These are phyloP conservation scores for Beaufortia kweichowensis DNA, from an alignment of 2,113 vertebrate genomes.

Conservation along the genomic window DNA sequence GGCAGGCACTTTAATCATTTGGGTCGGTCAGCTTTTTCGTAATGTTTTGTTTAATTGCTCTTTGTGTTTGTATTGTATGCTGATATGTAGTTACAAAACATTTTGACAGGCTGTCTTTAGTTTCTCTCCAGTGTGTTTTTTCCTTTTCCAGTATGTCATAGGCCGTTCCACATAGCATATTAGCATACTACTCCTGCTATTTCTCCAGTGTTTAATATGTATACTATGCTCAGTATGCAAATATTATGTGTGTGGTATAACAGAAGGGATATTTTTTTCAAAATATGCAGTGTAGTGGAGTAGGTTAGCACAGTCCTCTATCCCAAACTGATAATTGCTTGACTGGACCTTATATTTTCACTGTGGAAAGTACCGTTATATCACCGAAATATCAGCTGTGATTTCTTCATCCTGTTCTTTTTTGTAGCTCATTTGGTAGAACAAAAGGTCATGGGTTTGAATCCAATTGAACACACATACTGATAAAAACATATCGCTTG, in stretches of 20 bases:
- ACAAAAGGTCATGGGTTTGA: no score
- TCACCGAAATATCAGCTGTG: no score
- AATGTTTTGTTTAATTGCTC: slow-evolving; percentile 31
- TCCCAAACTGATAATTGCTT: background rate
- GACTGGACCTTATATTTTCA: background rate
- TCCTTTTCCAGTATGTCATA: background rate
- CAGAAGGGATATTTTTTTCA: background rate
- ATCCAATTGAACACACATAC: no score
- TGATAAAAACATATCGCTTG: no score
- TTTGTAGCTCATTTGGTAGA: no score
- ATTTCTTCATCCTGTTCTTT: background rate
- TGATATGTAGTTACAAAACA: slow-evolving; percentile 40
- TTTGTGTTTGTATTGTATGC: slow-evolving; percentile 40
- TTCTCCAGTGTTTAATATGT: background rate
- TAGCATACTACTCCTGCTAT: background rate
- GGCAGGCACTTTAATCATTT: slow-evolving; percentile 38
- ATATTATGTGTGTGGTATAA: background rate
- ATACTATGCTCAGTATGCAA: background rate
- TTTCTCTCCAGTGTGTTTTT: slow-evolving; percentile 54
- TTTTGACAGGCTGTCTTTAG: slow-evolving; percentile 46
- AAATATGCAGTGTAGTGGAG: background rate
- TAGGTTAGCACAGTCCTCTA: background rate
- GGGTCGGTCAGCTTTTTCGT: slow-evolving; percentile 32
- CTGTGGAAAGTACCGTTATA: no score
- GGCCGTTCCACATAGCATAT: background rate